Percentiles rank a stretch among this genome's conserved stretches.
phyloP scores from a whole-genome alignment of 2,888 invertebrate genomes.

The Lobophora halterata region DNA sequence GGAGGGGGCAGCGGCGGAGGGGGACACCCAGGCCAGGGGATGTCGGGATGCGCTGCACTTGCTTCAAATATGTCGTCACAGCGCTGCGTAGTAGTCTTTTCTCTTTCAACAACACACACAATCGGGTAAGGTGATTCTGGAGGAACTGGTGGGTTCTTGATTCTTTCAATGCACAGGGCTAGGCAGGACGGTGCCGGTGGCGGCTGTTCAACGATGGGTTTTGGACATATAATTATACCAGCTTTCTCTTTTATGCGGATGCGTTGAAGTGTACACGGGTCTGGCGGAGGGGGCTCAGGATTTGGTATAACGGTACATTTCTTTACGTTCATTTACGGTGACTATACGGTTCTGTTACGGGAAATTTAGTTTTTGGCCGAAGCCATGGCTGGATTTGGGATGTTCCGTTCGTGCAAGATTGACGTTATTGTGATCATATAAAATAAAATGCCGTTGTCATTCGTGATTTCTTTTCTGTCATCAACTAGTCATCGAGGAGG shows the following conservation, averaged over 20 bases:
- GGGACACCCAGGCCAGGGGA: conserved; percentile 45
- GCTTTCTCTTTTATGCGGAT: conserved; percentile 43
- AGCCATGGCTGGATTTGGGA: conserved; percentile 4
- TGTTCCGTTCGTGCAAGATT: conserved; percentile 1
- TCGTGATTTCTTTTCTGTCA: too few relatives aligned
- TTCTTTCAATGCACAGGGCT: conserved; percentile 54
- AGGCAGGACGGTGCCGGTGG: conserved; percentile 40
- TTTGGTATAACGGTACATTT: conserved; percentile 45
- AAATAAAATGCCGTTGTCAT: not conserved
- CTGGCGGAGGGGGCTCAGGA: conserved; percentile 44
- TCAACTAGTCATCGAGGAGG: too few relatives aligned
- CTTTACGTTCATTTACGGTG: conserved; percentile 56
- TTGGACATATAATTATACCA: conserved; percentile 51
- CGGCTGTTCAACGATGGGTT: conserved; percentile 38
- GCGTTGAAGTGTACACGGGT: conserved; percentile 46
- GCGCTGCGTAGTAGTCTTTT: conserved; percentile 40
- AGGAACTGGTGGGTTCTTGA: conserved; percentile 50
- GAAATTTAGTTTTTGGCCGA: conserved; percentile 16
- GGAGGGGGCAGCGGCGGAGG: conserved; percentile 45
- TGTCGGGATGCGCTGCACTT: conserved; percentile 35
- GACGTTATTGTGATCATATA: not conserved
- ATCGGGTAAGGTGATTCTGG: conserved; percentile 26
- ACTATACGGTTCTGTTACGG: too few relatives aligned
- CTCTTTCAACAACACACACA: conserved; percentile 44
- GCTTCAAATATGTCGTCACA: conserved; percentile 44